Percentiles rank a stretch among this genome's conserved stretches.
These are phyloP conservation scores for Nestor notabilis DNA, from an alignment of 2,113 vertebrate species.

Conservation along the genomic window DNA sequence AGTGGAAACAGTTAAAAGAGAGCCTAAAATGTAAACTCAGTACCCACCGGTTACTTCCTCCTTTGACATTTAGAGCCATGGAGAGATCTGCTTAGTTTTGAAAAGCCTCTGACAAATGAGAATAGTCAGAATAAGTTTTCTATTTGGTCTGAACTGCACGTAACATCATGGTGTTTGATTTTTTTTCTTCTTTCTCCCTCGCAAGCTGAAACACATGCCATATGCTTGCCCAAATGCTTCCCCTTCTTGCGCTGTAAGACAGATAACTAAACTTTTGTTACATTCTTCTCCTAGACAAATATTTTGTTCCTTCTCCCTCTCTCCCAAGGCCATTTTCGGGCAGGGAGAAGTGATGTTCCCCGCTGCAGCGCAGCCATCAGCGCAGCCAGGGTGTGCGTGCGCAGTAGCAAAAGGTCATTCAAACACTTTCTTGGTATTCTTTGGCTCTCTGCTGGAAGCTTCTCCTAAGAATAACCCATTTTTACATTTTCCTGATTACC, in stretches of 20 bases:
- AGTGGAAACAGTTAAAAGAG: conserved; percentile 41
- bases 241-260: neutral
- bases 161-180: neutral
- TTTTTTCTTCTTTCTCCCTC: neutral
- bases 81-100: conserved; percentile 71
- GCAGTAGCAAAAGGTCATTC: neutral
- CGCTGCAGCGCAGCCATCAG: neutral
- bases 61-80: conserved; percentile 21
- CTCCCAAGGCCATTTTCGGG: neutral
- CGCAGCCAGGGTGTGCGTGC: neutral
- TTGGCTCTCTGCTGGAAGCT: conserved; percentile 19
- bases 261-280: neutral
- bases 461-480: conserved; percentile 43
- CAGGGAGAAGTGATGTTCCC: neutral
- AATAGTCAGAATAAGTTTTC: conserved; percentile 75
- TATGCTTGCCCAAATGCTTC: conserved; percentile 58
- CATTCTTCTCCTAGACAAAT: neutral
- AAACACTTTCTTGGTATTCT: conserved; percentile 4
- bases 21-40: neutral
- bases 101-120: conserved; percentile 67
- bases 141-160: conserved; percentile 60
- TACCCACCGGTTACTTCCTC: conserved; percentile 31
- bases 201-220: conserved; percentile 48
- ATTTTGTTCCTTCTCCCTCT: conserved; percentile 10
- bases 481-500: conserved; percentile 45